Evolutionary conservation across 2,888 invertebrate species (phyloP).

Genomic region (Apoderus coryli): DNA sequence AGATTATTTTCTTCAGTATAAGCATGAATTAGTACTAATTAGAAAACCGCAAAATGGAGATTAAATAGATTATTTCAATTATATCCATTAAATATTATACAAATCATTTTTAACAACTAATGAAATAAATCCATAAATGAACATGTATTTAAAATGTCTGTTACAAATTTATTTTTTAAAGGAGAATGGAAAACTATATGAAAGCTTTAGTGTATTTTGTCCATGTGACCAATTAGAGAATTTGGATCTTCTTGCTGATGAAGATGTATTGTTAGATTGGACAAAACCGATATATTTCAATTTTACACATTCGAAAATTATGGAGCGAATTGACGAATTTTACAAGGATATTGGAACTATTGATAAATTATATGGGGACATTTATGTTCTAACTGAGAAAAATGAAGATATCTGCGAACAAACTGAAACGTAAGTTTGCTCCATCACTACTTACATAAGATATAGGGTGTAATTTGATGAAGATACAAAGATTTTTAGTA

Average conservation of each 20-base stretch:
- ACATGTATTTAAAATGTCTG: no score
- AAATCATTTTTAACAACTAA: no score
- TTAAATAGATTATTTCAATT: no score
- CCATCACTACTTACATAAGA: constrained; percentile 1
- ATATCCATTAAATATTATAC: no score
- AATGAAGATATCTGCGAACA: constrained; percentile 28
- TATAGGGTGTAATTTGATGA: no score
- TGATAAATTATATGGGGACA: constrained; percentile 68
- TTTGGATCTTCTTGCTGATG: constrained; percentile 56
- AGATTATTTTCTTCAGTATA: no score
- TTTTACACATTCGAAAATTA: constrained; percentile 70
- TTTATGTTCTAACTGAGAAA: constrained; percentile 57
- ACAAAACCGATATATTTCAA: constrained; percentile 70
- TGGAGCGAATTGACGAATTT: constrained; percentile 61
- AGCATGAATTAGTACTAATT: no score
- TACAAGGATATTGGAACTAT: constrained; percentile 44
- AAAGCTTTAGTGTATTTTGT: constrained; percentile 76
- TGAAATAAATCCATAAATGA: no score
- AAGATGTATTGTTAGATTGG: constrained; percentile 68
- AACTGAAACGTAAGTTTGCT: constrained; percentile 1
- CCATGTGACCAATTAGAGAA: constrained; percentile 60
- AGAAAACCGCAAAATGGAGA: no score
- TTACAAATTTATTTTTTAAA: constrained; percentile 34
- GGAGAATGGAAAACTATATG: constrained; percentile 68
- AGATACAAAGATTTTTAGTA: no score